Evolutionary conservation across 2,888 invertebrate genomes (phyloP).

Genomic region (Miltochrista miniata): DNA sequence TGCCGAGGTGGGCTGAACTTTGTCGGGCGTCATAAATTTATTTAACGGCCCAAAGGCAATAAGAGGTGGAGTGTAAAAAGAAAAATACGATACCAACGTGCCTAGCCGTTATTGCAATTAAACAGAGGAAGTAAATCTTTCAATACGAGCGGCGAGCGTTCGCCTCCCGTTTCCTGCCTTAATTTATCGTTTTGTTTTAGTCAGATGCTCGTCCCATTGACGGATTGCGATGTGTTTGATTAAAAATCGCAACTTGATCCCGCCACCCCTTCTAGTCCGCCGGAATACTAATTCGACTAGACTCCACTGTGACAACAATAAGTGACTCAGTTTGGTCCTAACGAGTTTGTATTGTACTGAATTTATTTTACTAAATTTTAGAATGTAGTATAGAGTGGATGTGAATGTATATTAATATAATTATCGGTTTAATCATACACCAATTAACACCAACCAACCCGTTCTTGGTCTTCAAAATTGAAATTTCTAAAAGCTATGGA

Average conservation of each 20-base stretch:
- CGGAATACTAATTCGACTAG: slow-evolving; percentile 50
- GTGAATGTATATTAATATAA: too few species aligned
- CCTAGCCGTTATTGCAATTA: slow-evolving; percentile 84
- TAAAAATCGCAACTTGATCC: slow-evolving; percentile 75
- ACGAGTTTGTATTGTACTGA: slow-evolving; percentile 19
- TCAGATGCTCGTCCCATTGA: slow-evolving; percentile 78
- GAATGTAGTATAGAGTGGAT: too few species aligned
- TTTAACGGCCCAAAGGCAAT: slow-evolving; percentile 83
- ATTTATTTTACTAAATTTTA: too few species aligned
- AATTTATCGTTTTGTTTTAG: slow-evolving; percentile 83
- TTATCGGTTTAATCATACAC: too few species aligned
- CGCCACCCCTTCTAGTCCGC: slow-evolving; percentile 59
- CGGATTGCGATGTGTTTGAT: slow-evolving; percentile 81
- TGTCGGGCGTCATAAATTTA: slow-evolving; percentile 83
- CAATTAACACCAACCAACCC: too few species aligned
- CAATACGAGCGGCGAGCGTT: slow-evolving; percentile 79
- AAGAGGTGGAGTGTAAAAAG: slow-evolving; percentile 83
- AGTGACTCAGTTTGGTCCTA: slow-evolving; percentile 33
- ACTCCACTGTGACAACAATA: slow-evolving; percentile 40
- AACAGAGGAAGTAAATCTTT: slow-evolving; percentile 84
- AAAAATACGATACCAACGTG: slow-evolving; percentile 84
- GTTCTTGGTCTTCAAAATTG: too few species aligned
- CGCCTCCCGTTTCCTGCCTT: slow-evolving; percentile 77
- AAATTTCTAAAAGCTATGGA: too few species aligned
- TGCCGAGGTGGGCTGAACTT: slow-evolving; percentile 80